Evolutionary conservation across 2,113 vertebrate genomes (phyloP).

Genomic region (Leptobrachium leishanense): DNA sequence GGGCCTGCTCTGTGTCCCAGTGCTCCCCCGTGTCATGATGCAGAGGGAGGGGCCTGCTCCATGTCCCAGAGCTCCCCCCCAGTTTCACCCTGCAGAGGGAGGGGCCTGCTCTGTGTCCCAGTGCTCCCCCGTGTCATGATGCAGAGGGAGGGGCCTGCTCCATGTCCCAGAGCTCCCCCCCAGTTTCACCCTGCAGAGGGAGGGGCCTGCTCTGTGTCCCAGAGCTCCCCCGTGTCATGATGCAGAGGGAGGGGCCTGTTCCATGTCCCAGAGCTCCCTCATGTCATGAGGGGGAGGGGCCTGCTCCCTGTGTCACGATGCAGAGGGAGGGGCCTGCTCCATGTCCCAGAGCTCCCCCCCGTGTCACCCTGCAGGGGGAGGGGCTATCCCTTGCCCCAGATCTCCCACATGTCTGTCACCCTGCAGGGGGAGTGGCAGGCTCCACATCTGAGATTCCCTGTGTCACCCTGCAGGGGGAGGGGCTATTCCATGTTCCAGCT

Average conservation of each 20-base stretch:
- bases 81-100: neutral
- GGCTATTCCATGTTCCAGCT: neutral
- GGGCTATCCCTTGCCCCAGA: neutral
- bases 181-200: no score
- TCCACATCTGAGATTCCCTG: neutral
- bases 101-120: neutral
- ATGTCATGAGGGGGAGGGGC: neutral
- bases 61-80: neutral
- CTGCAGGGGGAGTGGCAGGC: neutral
- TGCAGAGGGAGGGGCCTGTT: neutral
- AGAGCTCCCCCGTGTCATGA: neutral
- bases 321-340: neutral
- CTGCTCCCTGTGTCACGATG: neutral
- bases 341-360: no score
- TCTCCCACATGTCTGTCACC: neutral
- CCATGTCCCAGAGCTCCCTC: neutral
- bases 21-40: neutral
- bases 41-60: neutral
- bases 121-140: neutral
- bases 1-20: no score
- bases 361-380: neutral
- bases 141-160: neutral
- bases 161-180: neutral
- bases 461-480: slow-evolving; percentile 2
- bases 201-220: neutral